Percentiles rank a stretch among this genome's conserved stretches.
phyloP scores from a whole-genome alignment of 2,888 invertebrate genomes.

The Agapostemon virescens region DNA sequence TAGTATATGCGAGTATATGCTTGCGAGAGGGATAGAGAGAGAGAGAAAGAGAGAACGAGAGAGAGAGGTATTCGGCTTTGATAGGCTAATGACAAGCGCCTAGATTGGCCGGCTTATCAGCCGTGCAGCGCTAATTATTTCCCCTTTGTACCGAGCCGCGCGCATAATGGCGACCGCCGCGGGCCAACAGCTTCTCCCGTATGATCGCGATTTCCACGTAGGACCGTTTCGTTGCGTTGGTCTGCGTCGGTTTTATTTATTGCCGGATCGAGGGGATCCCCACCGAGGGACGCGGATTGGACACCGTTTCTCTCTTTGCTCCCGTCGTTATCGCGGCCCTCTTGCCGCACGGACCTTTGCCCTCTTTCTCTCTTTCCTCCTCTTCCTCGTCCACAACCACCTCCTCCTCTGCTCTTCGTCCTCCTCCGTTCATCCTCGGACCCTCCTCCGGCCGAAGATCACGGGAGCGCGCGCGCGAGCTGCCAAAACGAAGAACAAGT shows the following conservation, averaged over 20 bases:
- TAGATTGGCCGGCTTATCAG: conserved; percentile 77
- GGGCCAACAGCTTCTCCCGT: conserved; percentile 42
- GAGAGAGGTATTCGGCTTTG: conserved; percentile 68
- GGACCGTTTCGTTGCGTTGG: conserved; percentile 30
- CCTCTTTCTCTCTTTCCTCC: conserved; percentile 22
- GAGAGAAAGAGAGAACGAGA: conserved; percentile 19
- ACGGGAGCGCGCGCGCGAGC: not conserved
- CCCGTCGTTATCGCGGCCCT: conserved; percentile 47
- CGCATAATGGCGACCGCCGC: conserved; percentile 65
- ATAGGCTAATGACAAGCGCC: conserved; percentile 80
- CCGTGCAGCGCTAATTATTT: conserved; percentile 77
- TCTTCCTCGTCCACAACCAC: not conserved
- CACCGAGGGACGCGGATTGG: conserved; percentile 32
- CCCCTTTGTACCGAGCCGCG: conserved; percentile 76
- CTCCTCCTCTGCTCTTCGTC: not conserved
- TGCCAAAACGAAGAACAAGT: not conserved
- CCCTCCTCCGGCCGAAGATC: not conserved
- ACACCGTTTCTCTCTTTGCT: conserved; percentile 51
- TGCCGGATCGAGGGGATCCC: conserved; percentile 31
- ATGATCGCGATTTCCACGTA: conserved; percentile 57
- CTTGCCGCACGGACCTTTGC: conserved; percentile 51
- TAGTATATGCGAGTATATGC: too few relatives aligned
- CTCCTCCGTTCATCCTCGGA: not conserved
- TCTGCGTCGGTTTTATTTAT: conserved; percentile 58
- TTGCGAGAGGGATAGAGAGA: too few relatives aligned